Conservation (phyloP, 1,140 invertebrate species). For the Scaptomyza montana region DNA sequence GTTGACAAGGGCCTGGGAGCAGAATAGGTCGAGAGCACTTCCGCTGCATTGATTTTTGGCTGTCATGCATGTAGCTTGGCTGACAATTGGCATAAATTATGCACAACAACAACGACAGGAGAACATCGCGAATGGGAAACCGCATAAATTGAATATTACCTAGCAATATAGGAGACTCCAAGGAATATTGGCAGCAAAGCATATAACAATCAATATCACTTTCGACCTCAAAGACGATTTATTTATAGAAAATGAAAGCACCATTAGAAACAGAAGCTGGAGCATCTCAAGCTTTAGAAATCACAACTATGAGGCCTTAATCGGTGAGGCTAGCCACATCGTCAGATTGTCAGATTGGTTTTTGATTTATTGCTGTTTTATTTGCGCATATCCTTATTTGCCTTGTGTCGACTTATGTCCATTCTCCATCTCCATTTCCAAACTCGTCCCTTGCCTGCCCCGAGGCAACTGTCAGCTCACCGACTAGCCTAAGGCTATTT, state of each 20-base stretch:
- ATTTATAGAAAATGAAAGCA: constrained; percentile 25
- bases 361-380: constrained; percentile 82
- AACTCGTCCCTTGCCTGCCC: constrained; percentile 11
- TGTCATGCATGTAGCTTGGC: constrained; percentile 58
- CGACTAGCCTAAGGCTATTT: constrained; percentile 62
- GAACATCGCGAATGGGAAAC: constrained; percentile 14
- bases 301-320: constrained; percentile 71
- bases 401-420: constrained; percentile 54
- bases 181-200: constrained; percentile 27
- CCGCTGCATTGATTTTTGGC: constrained; percentile 69
- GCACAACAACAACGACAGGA: constrained; percentile 15
- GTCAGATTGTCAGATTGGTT: constrained; percentile 73
- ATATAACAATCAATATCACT: constrained; percentile 81
- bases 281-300: constrained; percentile 33
- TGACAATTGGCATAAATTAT: constrained; percentile 68
- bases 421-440: neutral
- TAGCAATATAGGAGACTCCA: neutral
- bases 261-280: constrained; percentile 11
- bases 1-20: constrained; percentile 54
- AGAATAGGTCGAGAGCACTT: constrained; percentile 28
- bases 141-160: constrained; percentile 43
- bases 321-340: constrained; percentile 70
- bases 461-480: constrained; percentile 37
- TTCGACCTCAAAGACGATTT: constrained; percentile 77
- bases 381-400: constrained; percentile 81